These are phyloP conservation scores for Cochlearius cochlearius DNA, from an alignment of 2,113 vertebrate species.

Conservation along the genomic window DNA sequence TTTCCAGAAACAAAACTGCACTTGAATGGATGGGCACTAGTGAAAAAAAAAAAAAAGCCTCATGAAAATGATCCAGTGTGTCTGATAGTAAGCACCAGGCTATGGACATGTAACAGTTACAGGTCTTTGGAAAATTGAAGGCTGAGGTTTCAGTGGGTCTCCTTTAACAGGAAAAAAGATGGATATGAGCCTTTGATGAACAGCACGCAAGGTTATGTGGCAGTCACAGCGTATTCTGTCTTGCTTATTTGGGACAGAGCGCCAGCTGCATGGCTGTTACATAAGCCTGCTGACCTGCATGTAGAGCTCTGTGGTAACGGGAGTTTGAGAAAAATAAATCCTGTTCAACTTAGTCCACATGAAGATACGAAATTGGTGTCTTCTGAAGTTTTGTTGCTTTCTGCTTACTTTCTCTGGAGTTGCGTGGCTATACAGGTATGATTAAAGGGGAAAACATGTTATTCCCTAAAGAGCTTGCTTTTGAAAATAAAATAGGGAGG, in stretches of 20 bases:
- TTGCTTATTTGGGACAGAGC: slow-evolving; percentile 20
- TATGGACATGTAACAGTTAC: not conserved
- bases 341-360: not conserved
- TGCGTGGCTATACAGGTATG: not conserved
- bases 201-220: not conserved
- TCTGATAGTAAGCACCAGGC: not conserved
- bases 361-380: not conserved
- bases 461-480: not conserved
- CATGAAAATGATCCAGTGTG: not conserved
- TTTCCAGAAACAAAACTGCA: not conserved
- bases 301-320: not conserved
- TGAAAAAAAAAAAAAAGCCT: not conserved
- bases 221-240: slow-evolving; percentile 7
- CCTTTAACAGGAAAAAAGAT: not conserved
- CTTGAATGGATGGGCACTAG: not conserved
- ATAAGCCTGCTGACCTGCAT: slow-evolving; percentile 60
- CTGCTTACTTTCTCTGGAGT: not conserved
- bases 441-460: not conserved
- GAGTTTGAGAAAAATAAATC: slow-evolving; percentile 1
- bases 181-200: not conserved
- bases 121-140: not conserved
- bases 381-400: not conserved
- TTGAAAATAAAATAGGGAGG: not conserved
- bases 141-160: not conserved
- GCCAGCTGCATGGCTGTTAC: slow-evolving; percentile 45